Base-by-base conservation (phyloP, 2,888 invertebrate genomes). In the Adineta ricciae region DNA sequence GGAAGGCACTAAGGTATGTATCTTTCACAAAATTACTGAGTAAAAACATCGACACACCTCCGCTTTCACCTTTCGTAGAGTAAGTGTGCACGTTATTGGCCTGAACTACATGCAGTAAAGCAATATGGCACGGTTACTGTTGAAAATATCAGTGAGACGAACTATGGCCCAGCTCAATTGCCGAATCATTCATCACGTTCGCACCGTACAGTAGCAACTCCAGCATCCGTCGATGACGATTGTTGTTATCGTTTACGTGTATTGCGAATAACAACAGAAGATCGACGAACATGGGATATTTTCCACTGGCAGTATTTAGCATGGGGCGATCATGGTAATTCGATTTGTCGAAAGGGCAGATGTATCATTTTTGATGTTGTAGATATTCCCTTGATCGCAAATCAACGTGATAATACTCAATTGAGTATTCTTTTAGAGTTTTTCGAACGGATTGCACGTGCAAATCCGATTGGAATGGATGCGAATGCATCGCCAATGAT, bases 81-180 rank as follows among this genome's bases (percentile, higher is more conserved):
- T 83, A 99, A 99, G 91, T 99, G 98, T 91, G 95, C 95, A 86
- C 93, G 95, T 87, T 99, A 99, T 91, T 99, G 98, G 98, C 97
- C 98, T 0, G 95, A 96, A 87, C 92, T 94, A 87, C 93, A 73
- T 4, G 87, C 87, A n/a, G 85, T 86, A 32, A 86, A 87, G 41
- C 87, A 87, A 36, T 86, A 86, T 36, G 78, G 78, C 14, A 5
- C 38, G 14, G 14, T 78, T 4, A 41, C 24, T 2, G 41, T 78
- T 78, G 78, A 78, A 78, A 78, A 41, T 78, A n/a, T 41, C 9
- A 41, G n/a, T 78, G 78, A 78, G 41, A n/a, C 41, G 41, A 78
- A 78, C 24, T 78, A n/a, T 78, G 78, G 78, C 4, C 78, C 78
- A 41, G 9, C 38, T 11, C 78, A 78, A 78, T 9, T 78, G 11